These are phyloP conservation scores for Zoanthus sansibaricus DNA, from an alignment of 92 coral and sea anemone species.

Conservation along the genomic window DNA sequence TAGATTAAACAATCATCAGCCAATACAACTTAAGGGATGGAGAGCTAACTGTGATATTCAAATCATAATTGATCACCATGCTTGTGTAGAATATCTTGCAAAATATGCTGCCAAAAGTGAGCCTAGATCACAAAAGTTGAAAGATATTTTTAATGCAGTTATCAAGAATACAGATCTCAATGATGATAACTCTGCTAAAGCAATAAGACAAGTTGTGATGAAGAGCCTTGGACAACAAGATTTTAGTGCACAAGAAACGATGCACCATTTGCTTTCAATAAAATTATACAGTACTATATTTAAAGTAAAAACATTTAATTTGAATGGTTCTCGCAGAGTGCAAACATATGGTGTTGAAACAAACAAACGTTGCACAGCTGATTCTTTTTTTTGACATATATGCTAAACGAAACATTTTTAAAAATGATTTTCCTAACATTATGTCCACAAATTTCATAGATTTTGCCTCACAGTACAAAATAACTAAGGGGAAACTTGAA, in stretches of 20 bases:
- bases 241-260: conserved; percentile 20
- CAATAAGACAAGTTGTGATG: conserved; percentile 35
- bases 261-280: conserved; percentile 17
- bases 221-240: conserved; percentile 7
- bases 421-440: background rate
- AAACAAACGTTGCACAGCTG: too few relatives aligned
- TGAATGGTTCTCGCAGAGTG: too few relatives aligned
- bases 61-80: conserved; percentile 32
- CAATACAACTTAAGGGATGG: conserved; percentile 46
- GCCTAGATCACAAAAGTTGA: conserved; percentile 27
- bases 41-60: conserved; percentile 63
- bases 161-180: background rate
- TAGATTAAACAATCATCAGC: background rate
- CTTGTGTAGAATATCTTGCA: too few relatives aligned
- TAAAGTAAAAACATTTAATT: too few relatives aligned
- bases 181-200: conserved; percentile 7
- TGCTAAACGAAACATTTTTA: too few relatives aligned
- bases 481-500: conserved; percentile 40
- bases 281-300: background rate
- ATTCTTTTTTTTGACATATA: too few relatives aligned
- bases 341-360: too few relatives aligned
- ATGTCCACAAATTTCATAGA: conserved; percentile 51
- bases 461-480: conserved; percentile 55
- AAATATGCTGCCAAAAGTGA: background rate
- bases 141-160: conserved; percentile 45